These are phyloP conservation scores for Desmophyllum pertusum DNA, from an alignment of 92 coral and sea anemone species.

Conservation along the genomic window DNA sequence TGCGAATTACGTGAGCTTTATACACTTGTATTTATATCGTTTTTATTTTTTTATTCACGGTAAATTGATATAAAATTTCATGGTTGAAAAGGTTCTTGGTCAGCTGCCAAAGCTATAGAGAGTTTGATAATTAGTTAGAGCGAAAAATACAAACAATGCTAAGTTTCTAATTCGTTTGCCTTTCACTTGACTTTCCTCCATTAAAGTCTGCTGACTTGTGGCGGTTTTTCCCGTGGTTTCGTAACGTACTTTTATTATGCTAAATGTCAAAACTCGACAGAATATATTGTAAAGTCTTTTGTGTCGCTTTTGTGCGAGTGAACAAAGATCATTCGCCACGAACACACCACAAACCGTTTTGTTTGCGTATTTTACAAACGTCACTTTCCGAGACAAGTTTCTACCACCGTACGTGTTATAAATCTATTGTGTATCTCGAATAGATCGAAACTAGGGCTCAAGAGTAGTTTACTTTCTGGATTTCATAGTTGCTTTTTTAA, in stretches of 20 bases:
- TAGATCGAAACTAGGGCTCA: not conserved
- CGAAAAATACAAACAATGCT: not conserved
- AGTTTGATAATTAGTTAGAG: not conserved
- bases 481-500: not conserved
- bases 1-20: not conserved
- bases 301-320: not conserved
- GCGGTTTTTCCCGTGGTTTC: not conserved
- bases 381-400: not conserved
- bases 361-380: not conserved
- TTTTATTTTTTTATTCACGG: not conserved
- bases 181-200: not conserved
- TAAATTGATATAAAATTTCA: not conserved
- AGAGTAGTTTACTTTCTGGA: not conserved
- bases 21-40: not conserved
- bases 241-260: not conserved
- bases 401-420: not conserved
- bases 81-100: not conserved
- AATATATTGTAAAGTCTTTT: not conserved
- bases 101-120: not conserved
- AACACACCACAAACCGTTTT: not conserved
- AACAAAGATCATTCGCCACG: conserved; percentile 21
- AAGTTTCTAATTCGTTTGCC: not conserved
- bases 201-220: not conserved
- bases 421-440: not conserved
- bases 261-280: conserved; percentile 24